phyloP scores from a whole-genome alignment of 2,797 vertebrate species.

The Thamnophis elegans region DNA sequence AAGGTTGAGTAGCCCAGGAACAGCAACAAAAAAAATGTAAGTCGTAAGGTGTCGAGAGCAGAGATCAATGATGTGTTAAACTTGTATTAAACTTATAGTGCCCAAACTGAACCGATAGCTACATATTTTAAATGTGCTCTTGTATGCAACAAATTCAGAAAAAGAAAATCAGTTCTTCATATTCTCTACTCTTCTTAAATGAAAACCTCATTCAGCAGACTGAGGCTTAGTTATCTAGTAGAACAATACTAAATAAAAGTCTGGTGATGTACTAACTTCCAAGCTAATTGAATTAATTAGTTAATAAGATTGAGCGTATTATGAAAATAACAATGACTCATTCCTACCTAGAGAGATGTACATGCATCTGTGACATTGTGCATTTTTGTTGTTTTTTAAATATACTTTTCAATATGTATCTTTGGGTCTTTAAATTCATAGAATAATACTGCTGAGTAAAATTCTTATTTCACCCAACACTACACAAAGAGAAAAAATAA shows the following conservation, averaged over 20 bases:
- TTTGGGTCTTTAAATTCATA: constrained; percentile 83
- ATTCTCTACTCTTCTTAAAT: neutral
- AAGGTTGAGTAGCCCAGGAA: constrained; percentile 70
- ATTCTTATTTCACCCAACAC: constrained; percentile 86
- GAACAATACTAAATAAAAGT: constrained; percentile 40
- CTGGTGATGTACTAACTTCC: constrained; percentile 62
- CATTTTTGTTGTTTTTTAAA: neutral
- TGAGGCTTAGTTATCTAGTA: neutral
- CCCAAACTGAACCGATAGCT: constrained; percentile 69
- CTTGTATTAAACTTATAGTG: constrained; percentile 57
- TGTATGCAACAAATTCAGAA: constrained; percentile 54
- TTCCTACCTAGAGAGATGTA: neutral
- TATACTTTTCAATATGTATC: constrained; percentile 74
- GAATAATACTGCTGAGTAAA: constrained; percentile 82
- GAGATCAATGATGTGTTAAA: constrained; percentile 51
- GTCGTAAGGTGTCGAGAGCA: constrained; percentile 17
- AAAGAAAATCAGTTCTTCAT: constrained; percentile 70
- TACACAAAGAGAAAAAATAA: constrained; percentile 70
- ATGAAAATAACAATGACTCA: constrained; percentile 64
- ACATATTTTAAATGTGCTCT: constrained; percentile 56
- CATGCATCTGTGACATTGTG: constrained; percentile 1
- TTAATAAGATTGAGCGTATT: constrained; percentile 65
- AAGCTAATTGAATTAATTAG: constrained; percentile 64
- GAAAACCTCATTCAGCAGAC: neutral
- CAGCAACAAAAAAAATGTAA: constrained; percentile 29